Base-by-base conservation (phyloP, 2,113 vertebrate species). In the Isichthys henryi region DNA sequence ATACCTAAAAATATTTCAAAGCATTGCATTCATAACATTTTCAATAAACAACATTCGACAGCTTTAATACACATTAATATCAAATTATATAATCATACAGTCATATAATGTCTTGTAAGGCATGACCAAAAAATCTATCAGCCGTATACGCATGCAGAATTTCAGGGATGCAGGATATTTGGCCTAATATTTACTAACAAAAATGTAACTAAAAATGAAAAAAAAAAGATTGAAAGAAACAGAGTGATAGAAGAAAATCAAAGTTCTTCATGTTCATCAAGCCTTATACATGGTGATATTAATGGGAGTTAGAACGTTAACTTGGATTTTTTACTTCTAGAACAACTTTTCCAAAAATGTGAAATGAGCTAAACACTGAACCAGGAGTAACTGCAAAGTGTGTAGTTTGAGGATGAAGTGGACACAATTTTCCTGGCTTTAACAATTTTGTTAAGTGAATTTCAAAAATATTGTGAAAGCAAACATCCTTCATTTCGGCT, bases 401-500 rank as follows among this genome's bases (percentile, higher is more conserved):
- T 45, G 45, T 48, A 10, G 3, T 45, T 84, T 8, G 31, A 52
- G n/a, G 7, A 66, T 35, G 43, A 35, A 88, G 23, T 31, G 1
- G 15, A 43, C 27, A 17, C 21, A 58, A 45, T 62, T 62, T 21
- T 62, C 9, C 27, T 87, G 83, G 39, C 21, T 53, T 35, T 88
- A 91, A 93, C 87, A 89, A 91, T 92, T 93, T 92, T 91, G 92
- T 94, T 92, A 93, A 93, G 92, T 93, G 93, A 86, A 93, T 93
- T 89, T 90, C 90, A 91, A 88, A 56, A 83, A 86, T 39, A 66
- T 87, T 84, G 45, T 58, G 84, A 86, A 80, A 52, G 84, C 43
- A 86, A 96, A 93, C 94, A 93, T n/a, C 50, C 39, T 13, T 93
- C 91, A 96, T 94, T 96, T 96, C 96, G 95, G 95, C 93, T 94